These are phyloP conservation scores for Nineta flava DNA, from an alignment of 2,888 invertebrate species.

Conservation along the genomic window DNA sequence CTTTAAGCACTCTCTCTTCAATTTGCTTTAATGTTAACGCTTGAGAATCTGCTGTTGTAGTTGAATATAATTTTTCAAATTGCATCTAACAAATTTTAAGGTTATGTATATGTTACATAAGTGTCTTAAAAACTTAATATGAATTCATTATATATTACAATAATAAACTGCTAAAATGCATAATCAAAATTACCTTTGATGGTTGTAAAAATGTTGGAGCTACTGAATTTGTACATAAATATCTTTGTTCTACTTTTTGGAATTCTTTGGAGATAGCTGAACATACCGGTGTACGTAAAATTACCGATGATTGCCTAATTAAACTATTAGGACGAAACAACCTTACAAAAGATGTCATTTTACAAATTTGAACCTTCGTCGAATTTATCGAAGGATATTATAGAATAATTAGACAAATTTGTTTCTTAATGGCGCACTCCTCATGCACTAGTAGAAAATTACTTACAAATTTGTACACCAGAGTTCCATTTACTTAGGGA, in stretches of 20 bases:
- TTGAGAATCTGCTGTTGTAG: slow-evolving; percentile 21
- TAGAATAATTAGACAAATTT: neutral
- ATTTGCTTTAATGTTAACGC: slow-evolving; percentile 49
- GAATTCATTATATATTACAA: neutral
- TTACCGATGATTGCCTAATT: neutral
- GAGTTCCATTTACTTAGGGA: no score
- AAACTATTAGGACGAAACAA: neutral
- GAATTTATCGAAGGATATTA: neutral
- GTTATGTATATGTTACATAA: neutral
- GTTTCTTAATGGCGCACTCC: neutral
- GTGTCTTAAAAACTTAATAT: neutral
- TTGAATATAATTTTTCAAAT: slow-evolving; percentile 19
- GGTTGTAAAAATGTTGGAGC: neutral
- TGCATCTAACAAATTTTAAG: neutral
- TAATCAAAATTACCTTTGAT: neutral
- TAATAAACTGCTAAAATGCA: neutral
- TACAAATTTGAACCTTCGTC: neutral
- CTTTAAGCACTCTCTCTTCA: slow-evolving; percentile 69
- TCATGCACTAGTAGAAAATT: neutral
- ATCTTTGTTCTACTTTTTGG: neutral
- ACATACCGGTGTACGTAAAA: neutral
- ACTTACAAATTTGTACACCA: no score
- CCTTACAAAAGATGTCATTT: neutral
- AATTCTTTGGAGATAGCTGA: neutral
- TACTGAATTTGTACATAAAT: neutral